These are phyloP conservation scores for Cololabis saira DNA, from an alignment of 2,113 vertebrate species.

Conservation along the genomic window DNA sequence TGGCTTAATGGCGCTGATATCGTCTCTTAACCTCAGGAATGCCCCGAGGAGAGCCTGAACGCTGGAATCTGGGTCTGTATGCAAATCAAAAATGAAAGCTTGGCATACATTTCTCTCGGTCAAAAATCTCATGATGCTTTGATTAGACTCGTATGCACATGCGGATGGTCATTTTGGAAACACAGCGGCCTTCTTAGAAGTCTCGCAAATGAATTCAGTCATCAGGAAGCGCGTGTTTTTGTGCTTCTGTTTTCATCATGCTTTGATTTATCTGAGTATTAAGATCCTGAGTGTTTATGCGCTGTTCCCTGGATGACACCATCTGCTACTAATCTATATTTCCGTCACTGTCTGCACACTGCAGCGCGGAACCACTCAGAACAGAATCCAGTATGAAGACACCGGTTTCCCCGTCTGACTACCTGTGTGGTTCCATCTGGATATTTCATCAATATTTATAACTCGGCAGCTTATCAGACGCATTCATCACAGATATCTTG, in stretches of 20 bases:
- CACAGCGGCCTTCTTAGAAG: slow-evolving; percentile 6
- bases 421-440: slow-evolving; percentile 35
- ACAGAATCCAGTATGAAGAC: slow-evolving; percentile 41
- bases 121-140: neutral
- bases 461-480: neutral
- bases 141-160: neutral
- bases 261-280: slow-evolving; percentile 71
- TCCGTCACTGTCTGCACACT: slow-evolving; percentile 55
- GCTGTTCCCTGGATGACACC: slow-evolving; percentile 67
- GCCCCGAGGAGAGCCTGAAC: slow-evolving; percentile 1
- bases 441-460: slow-evolving; percentile 28
- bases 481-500: slow-evolving; percentile 7
- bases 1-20: slow-evolving; percentile 39
- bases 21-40: slow-evolving; percentile 10
- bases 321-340: slow-evolving; percentile 68
- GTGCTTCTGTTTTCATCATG: slow-evolving; percentile 60
- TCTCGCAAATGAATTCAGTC: neutral
- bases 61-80: neutral
- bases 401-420: slow-evolving; percentile 32
- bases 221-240: slow-evolving; percentile 41
- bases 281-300: slow-evolving; percentile 59
- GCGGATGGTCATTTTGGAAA: neutral
- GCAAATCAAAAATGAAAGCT: neutral
- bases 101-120: neutral
- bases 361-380: slow-evolving; percentile 37